Evolutionary conservation across 2,797 vertebrate genomes (phyloP).

Genomic region (Xenentodon cancila): DNA sequence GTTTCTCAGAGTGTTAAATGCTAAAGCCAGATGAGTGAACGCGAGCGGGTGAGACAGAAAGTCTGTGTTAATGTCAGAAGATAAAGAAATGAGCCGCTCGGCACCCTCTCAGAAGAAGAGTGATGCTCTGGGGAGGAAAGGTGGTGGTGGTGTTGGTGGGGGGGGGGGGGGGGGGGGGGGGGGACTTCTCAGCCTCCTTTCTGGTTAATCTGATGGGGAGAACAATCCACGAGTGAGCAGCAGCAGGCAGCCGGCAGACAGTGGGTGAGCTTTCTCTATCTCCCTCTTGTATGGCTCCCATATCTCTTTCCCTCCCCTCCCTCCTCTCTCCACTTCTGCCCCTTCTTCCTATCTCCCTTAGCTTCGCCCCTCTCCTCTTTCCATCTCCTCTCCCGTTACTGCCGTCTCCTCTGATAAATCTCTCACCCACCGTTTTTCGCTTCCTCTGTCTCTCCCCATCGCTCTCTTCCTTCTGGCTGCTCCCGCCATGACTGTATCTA

Average conservation of each 20-base stretch:
- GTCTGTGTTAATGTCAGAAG: constrained; percentile 43
- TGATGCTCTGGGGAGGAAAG: neutral
- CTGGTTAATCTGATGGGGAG: constrained; percentile 48
- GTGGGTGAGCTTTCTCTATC: constrained; percentile 52
- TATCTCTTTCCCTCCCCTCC: constrained; percentile 29
- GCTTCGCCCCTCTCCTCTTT: constrained; percentile 26
- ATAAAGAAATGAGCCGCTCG: constrained; percentile 27
- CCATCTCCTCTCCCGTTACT: constrained; percentile 44
- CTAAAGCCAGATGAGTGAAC: constrained; percentile 7
- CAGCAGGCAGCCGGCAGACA: constrained; percentile 41
- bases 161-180: neutral
- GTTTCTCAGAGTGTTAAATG: constrained; percentile 38
- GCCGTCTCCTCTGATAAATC: constrained; percentile 68
- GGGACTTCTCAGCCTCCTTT: constrained; percentile 42
- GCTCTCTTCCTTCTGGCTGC: constrained; percentile 31
- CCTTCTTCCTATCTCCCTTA: constrained; percentile 21
- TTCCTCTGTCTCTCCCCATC: constrained; percentile 55
- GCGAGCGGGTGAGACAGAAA: constrained; percentile 20
- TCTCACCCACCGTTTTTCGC: constrained; percentile 56
- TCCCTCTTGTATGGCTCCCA: constrained; percentile 43
- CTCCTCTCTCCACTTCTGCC: constrained; percentile 11
- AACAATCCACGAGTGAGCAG: constrained; percentile 48
- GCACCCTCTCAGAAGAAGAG: constrained; percentile 15
- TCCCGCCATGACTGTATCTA: constrained; percentile 38
- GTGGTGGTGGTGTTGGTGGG: neutral